phyloP scores from a whole-genome alignment of 2,888 invertebrate species.

The Elysia crispata region DNA sequence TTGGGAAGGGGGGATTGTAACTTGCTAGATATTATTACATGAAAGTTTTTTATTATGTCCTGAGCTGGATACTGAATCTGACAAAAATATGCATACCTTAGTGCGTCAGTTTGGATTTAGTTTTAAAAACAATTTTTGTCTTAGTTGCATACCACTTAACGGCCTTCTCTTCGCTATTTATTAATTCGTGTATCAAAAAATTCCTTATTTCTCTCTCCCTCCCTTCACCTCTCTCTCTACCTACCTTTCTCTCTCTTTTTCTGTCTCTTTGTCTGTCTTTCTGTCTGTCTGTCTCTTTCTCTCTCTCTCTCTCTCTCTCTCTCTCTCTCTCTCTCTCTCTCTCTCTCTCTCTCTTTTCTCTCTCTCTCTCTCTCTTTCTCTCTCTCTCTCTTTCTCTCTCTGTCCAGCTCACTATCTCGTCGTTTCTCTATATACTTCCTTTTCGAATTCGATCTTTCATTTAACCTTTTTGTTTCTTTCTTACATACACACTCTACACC shows the following conservation, averaged over 20 bases:
- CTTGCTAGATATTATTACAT: background rate
- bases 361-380: conserved; percentile 26
- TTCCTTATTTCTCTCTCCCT: conserved; percentile 14
- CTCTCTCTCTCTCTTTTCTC: background rate
- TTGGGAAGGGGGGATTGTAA: no score
- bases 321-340: background rate
- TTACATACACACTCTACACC: no score
- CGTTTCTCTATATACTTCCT: background rate
- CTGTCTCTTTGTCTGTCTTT: no score
- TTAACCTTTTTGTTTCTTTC: background rate
- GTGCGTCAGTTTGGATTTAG: no score
- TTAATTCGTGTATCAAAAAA: background rate
- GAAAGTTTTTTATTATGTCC: background rate
- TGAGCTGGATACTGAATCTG: background rate
- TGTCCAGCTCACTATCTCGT: background rate
- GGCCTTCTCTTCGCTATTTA: background rate
- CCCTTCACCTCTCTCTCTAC: conserved; percentile 7
- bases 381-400: conserved; percentile 26
- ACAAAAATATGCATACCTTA: background rate
- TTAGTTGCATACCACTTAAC: no score
- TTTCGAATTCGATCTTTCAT: background rate
- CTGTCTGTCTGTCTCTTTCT: background rate
- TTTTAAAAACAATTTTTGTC: no score
- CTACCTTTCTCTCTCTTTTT: no score
- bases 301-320: conserved; percentile 20